Base-by-base conservation (phyloP, 2,113 vertebrate genomes). In the Phylloscopus whistleri region DNA sequence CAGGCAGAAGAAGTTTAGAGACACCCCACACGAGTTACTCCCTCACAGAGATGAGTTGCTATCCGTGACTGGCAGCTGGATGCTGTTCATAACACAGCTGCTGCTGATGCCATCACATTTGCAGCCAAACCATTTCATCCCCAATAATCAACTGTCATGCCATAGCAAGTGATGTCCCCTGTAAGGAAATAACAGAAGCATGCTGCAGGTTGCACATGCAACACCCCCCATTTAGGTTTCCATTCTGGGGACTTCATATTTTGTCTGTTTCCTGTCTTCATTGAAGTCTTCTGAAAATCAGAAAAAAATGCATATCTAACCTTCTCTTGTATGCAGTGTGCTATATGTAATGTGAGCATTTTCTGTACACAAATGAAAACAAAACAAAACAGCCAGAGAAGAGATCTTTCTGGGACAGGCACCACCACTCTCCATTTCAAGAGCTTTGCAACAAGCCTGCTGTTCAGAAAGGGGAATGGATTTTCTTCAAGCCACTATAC, bases 11-110 rank as follows among this genome's bases (percentile, higher is more conserved):
- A 23, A 26, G 1, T 44, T 72, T 55, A 30, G 49, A 77, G n/a
- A 16, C 16, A 15, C 7, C 5, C 16, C 7, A 4, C 16, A 20
- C 0, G 0, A 48, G 27, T 13, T 70, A 4, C 4, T 13, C 14
- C 19, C 39, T 70, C 19, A 37, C 31, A 62, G 63, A 51, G 15
- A 12, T 30, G 33, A 17, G 39, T 30, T 81, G 31, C 43, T 90
- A 11, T 43, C 23, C 18, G 35, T 60, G 39, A 55, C 51, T 24
- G 58, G 16, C 59, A 90, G 12, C 58, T 81, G 35, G 41, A 30
- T 0, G 0, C 27, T 13, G 6, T 43, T 55, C 2, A 1, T 48
- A 81, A 43, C 46, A 28, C 56, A 87, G 62, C 77, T 39, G 59
- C 72, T 74, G 26, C 43, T 87, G 68, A 70, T 27, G 20, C 6